Evolutionary conservation across 1,140 invertebrate species (phyloP), one percentile per base, ranked within the genome.

Genomic region (Frieseomelitta varia): DNA sequence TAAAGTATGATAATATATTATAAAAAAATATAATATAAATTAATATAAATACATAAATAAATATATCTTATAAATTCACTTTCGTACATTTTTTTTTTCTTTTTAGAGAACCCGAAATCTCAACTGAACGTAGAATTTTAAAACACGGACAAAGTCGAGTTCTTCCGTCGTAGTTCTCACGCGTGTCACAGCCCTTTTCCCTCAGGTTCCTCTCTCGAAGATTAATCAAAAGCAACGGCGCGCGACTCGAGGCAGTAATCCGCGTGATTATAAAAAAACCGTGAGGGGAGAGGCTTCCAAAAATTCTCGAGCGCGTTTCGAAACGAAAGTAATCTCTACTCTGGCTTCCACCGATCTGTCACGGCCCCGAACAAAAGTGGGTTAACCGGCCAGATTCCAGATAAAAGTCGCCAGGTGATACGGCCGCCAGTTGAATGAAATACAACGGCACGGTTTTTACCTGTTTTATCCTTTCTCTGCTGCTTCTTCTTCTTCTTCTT

Each of bases 401-500:
- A 79, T 84, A 84, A 84, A 79, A 55, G 67, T 79, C 55, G 67
- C 81, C 81, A 84, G 81, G 81, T 84, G 81, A 84, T 79, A 79
- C 63, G 55, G 15, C 4, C 11, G 27, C 65, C 19, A 24, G 24
- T 34, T 76, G 65, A 79, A 84, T 79, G 67, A 84, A 84, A 79
- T 71, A 61, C 63, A 77, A 39, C 51, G 12, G 75, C 76, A 84
- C n/a, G 75, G 76, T 84, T 85, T 76, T 81, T 84, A 84, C 81
- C 81, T 84, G 81, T 53, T 69, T n/a, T 74, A 10, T 47, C 27
- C 30, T 55, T 47, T n/a, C 34, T 27, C 39, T n/a, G n/a, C n/a
- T n/a, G n/a, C n/a, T 34, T 21, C 53, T 53, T 61, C 34, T 83
- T 75, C 55, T 24, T 24, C 19, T 1, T n/a, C n/a, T n/a, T n/a